phyloP scores from a whole-genome alignment of 2,113 vertebrate species.

The Heliornis fulica region DNA sequence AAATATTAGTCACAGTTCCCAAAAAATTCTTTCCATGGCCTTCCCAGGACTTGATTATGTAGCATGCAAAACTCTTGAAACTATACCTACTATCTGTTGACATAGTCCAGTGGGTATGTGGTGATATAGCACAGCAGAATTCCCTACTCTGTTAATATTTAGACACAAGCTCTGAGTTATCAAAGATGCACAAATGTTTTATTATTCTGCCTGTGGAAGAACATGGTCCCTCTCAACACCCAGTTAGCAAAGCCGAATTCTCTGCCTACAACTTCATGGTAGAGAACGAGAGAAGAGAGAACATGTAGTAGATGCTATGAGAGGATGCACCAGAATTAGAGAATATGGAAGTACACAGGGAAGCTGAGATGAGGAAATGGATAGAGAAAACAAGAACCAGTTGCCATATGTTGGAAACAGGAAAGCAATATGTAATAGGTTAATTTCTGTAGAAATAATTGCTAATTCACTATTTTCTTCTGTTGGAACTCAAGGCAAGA shows the following conservation, averaged over 20 bases:
- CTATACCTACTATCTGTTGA: background rate
- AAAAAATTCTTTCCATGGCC: background rate
- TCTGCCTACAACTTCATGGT: background rate
- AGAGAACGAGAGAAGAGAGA: background rate
- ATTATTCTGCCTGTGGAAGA: background rate
- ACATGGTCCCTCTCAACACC: background rate
- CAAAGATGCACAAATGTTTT: background rate
- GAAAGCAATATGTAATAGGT: background rate
- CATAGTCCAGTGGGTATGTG: background rate
- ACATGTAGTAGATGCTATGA: background rate
- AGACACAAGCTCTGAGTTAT: background rate
- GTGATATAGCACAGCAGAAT: background rate
- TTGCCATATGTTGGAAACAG: background rate
- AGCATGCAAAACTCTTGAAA: background rate
- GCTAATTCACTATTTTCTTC: background rate
- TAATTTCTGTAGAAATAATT: background rate
- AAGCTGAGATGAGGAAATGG: background rate
- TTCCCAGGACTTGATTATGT: background rate
- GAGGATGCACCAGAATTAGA: background rate
- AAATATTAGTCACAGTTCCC: background rate
- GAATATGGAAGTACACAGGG: background rate
- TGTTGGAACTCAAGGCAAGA: background rate
- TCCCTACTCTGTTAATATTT: background rate
- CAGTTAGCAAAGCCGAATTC: background rate
- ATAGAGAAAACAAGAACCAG: background rate